Evolutionary conservation across 2,113 vertebrate species (phyloP).

Genomic region (Antechinus flavipes): DNA sequence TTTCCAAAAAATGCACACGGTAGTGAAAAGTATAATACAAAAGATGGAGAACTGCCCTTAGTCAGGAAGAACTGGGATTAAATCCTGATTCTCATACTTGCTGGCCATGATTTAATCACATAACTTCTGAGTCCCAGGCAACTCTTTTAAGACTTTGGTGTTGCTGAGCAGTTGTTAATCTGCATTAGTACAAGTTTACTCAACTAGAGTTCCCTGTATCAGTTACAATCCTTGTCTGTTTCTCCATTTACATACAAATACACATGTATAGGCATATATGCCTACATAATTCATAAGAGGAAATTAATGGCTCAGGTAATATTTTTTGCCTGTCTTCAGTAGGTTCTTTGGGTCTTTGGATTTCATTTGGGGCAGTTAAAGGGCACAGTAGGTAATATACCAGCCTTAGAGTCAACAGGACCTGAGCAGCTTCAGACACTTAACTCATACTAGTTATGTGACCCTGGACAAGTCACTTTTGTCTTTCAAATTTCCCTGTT

Average conservation of each 20-base stretch:
- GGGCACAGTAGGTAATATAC: no score
- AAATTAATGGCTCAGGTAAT: conserved; percentile 26
- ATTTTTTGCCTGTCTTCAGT: not conserved
- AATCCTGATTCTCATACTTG: not conserved
- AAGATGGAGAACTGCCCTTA: not conserved
- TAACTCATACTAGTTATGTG: no score
- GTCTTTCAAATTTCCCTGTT: no score
- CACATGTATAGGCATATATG: not conserved
- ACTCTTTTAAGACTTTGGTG: not conserved
- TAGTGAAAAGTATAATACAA: not conserved
- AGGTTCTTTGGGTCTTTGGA: not conserved
- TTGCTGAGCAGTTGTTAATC: not conserved
- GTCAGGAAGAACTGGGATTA: not conserved
- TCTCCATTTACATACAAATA: no score
- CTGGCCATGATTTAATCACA: not conserved
- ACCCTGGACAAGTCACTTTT: no score
- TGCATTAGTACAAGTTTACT: not conserved
- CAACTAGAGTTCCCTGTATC: not conserved
- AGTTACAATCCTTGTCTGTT: not conserved
- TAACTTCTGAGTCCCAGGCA: not conserved
- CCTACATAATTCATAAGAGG: not conserved
- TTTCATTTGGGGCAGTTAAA: not conserved
- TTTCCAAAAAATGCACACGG: not conserved
- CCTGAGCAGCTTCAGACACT: no score
- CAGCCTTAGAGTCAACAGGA: no score